Percentiles rank a stretch among this genome's conserved stretches.
phyloP scores from a whole-genome alignment of 2,797 vertebrate genomes.

The Manis javanica region DNA sequence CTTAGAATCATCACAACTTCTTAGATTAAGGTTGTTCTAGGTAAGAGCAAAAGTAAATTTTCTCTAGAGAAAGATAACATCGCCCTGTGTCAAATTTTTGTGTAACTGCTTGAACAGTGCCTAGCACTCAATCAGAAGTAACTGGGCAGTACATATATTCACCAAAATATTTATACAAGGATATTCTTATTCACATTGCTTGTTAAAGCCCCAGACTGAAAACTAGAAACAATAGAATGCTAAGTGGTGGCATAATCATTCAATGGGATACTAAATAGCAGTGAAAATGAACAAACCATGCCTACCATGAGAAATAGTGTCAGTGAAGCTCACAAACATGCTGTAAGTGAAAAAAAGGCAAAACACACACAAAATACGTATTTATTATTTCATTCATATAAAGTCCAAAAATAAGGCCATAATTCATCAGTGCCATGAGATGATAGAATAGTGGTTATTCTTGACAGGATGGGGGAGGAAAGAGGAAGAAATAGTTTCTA shows the following conservation, averaged over 20 bases:
- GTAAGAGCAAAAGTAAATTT: background rate
- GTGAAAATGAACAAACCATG: background rate
- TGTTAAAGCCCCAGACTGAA: background rate
- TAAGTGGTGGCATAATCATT: background rate
- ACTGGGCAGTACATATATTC: background rate
- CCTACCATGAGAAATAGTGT: background rate
- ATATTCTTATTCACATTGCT: background rate
- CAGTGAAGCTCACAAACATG: background rate
- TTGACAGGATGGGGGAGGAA: accelerated
- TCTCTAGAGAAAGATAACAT: background rate
- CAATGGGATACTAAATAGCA: background rate
- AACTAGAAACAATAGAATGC: background rate
- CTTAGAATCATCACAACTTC: background rate
- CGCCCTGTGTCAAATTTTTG: background rate
- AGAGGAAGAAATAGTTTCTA: background rate
- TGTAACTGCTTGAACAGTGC: background rate
- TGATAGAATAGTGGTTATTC: background rate
- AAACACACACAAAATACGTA: background rate
- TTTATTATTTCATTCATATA: background rate
- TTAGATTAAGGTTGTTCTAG: background rate
- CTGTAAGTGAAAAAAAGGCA: background rate
- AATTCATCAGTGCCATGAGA: background rate
- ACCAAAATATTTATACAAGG: background rate
- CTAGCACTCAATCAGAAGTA: conserved; percentile 14
- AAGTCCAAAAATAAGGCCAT: background rate